These are phyloP conservation scores for Choloepus hoffmanni DNA, from an alignment of 2,113 vertebrate species.

Conservation along the genomic window DNA sequence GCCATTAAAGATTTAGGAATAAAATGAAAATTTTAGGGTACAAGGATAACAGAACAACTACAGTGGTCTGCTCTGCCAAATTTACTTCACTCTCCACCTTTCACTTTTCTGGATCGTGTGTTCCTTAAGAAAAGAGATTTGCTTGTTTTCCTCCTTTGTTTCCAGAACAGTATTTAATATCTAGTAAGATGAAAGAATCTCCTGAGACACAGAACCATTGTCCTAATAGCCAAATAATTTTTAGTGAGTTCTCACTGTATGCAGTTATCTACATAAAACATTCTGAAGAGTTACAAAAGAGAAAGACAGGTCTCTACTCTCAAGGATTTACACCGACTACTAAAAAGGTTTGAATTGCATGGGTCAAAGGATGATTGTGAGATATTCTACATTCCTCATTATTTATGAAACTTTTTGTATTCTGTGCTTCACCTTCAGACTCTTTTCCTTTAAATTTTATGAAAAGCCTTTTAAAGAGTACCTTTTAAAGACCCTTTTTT, in stretches of 20 bases:
- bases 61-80: background rate
- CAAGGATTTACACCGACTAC: background rate
- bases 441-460: background rate
- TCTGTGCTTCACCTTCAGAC: slow-evolving; percentile 8
- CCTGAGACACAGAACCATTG: background rate
- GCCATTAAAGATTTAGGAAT: background rate
- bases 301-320: background rate
- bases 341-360: background rate
- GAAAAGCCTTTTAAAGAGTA: background rate
- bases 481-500: background rate
- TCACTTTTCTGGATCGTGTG: background rate
- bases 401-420: background rate
- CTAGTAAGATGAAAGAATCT: background rate
- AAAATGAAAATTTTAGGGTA: background rate
- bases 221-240: background rate
- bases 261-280: background rate
- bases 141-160: slow-evolving; percentile 9
- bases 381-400: background rate
- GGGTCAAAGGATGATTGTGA: background rate
- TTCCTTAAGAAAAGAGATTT: background rate
- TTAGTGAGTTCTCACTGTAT: background rate
- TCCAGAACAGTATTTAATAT: background rate
- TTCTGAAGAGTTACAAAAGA: background rate
- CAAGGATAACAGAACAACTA: background rate
- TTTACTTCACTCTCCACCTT: background rate